Conservation (phyloP, 1,140 invertebrate genomes). For the Diuraphis noxia region DNA sequence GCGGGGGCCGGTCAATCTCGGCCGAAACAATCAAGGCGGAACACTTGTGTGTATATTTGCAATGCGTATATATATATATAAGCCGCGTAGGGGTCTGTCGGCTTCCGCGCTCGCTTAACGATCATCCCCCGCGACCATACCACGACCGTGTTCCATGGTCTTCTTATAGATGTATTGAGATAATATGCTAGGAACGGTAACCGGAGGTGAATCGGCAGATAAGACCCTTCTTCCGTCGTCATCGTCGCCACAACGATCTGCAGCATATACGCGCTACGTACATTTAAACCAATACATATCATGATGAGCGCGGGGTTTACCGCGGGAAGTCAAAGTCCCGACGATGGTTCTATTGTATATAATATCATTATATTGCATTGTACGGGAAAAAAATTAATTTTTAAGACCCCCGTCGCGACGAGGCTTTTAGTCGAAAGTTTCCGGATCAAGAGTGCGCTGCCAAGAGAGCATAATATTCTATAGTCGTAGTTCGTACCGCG, state of each 20-base stretch:
- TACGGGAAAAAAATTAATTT: conserved; percentile 29
- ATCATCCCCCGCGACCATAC: background rate
- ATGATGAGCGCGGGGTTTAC: too few relatives aligned
- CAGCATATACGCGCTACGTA: background rate
- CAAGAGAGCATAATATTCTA: conserved; percentile 6
- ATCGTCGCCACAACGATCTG: background rate
- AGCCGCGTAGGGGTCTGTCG: background rate
- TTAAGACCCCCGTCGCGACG: background rate
- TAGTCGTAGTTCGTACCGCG: background rate
- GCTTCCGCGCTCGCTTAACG: conserved; percentile 39
- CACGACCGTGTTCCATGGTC: background rate
- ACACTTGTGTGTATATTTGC: background rate
- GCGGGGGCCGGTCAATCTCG: conserved; percentile 34
- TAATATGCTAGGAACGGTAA: background rate
- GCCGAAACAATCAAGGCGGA: conserved; percentile 43
- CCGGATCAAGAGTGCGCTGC: conserved; percentile 25
- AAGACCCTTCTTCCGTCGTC: conserved; percentile 34
- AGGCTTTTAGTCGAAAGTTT: conserved; percentile 37
- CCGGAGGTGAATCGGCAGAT: conserved; percentile 52
- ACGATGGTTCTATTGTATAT: background rate
- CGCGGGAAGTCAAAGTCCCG: background rate
- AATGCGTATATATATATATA: background rate
- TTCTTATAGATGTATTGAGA: background rate
- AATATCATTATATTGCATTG: background rate
- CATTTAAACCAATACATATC: background rate